Evolutionary conservation across 2,888 invertebrate genomes (phyloP).

Genomic region (Cephus pulcher): DNA sequence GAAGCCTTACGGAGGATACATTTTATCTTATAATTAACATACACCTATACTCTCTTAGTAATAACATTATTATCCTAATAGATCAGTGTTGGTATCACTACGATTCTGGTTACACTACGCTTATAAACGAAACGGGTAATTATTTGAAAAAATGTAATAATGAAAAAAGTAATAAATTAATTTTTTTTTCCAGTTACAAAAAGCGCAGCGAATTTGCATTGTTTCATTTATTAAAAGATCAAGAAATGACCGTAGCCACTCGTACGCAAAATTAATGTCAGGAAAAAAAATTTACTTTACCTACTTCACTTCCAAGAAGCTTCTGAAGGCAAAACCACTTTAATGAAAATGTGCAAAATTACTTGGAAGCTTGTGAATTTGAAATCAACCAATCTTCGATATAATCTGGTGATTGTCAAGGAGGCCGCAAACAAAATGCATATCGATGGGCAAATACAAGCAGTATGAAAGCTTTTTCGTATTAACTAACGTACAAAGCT

Average conservation of each 20-base stretch:
- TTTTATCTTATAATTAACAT: background rate
- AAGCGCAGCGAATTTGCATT: background rate
- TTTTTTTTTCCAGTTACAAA: background rate
- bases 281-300: too few relatives aligned
- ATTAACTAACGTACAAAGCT: background rate
- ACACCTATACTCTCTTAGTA: background rate
- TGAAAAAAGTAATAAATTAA: too few relatives aligned
- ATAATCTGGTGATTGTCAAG: background rate
- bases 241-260: background rate
- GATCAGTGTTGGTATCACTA: slow-evolving; percentile 47
- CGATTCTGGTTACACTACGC: slow-evolving; percentile 43
- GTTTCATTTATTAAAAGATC: background rate
- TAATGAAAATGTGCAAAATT: background rate
- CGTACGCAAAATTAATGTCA: background rate
- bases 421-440: background rate
- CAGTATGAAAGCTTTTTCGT: background rate
- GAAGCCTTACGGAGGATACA: background rate
- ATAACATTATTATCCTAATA: slow-evolving; percentile 15
- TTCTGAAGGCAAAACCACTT: background rate
- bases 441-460: too few relatives aligned
- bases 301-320: background rate
- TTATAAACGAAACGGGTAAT: background rate
- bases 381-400: background rate
- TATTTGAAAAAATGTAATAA: too few relatives aligned
- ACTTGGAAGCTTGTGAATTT: background rate